A percentile compares a stretch with the other conserved stretches of the same genome.
phyloP scores from a whole-genome alignment of 2,113 vertebrate species.

The Anser cygnoides region DNA sequence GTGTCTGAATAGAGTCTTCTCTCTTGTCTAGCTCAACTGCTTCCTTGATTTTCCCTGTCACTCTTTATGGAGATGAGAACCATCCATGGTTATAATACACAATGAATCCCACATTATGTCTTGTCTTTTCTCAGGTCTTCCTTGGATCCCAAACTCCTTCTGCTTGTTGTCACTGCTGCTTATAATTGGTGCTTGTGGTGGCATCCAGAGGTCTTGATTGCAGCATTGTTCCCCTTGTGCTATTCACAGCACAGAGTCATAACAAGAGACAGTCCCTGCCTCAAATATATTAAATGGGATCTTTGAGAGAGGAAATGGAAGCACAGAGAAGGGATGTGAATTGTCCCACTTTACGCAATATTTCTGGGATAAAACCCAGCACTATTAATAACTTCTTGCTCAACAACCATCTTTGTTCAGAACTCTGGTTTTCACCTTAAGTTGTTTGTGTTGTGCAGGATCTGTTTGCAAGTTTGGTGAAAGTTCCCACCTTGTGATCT shows the following conservation, averaged over 20 bases:
- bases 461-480: neutral
- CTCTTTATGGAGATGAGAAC: neutral
- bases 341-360: slow-evolving; percentile 57
- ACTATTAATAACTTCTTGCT: slow-evolving; percentile 67
- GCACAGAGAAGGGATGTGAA: slow-evolving; percentile 48
- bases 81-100: neutral
- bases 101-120: neutral
- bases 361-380: slow-evolving; percentile 64
- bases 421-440: slow-evolving; percentile 56
- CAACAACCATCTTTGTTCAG: slow-evolving; percentile 57
- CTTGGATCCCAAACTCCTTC: neutral
- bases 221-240: slow-evolving; percentile 48
- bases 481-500: neutral
- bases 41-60: neutral
- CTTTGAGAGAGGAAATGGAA: slow-evolving; percentile 61
- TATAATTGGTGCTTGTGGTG: slow-evolving; percentile 32
- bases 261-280: slow-evolving; percentile 49
- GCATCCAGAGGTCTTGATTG: slow-evolving; percentile 33
- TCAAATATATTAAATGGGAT: slow-evolving; percentile 53
- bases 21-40: neutral
- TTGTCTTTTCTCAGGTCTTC: slow-evolving; percentile 9
- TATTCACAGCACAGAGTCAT: slow-evolving; percentile 49
- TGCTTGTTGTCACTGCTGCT: slow-evolving; percentile 15
- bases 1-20: neutral
- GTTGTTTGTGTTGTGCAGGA: slow-evolving; percentile 9